phyloP scores from a whole-genome alignment of 53 echinoderm and acorn worm species.

The Patiria pectinifera region DNA sequence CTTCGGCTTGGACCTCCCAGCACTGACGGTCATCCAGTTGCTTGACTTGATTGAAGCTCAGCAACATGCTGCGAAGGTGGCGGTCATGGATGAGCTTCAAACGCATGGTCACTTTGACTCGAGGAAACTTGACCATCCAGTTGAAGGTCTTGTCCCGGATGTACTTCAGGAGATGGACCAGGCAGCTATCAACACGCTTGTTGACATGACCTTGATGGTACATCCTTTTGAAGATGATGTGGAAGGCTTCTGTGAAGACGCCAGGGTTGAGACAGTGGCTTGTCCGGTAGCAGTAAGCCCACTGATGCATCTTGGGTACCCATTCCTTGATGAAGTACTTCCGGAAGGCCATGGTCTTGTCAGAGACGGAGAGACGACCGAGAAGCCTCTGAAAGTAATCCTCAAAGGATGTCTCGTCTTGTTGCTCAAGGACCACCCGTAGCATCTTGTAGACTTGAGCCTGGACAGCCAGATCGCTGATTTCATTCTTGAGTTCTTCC shows the following conservation, averaged over 20 bases:
- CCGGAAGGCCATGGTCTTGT: conserved; percentile 49
- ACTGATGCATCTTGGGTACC: conserved; percentile 61
- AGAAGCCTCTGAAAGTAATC: conserved; percentile 63
- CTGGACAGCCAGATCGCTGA: conserved; percentile 50
- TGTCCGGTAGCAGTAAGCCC: conserved; percentile 53
- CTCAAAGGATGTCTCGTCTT: conserved; percentile 52
- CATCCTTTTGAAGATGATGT: conserved; percentile 25
- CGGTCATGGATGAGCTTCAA: conserved; percentile 44
- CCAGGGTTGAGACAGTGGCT: conserved; percentile 29
- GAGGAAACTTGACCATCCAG: conserved; percentile 58
- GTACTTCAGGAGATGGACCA: conserved; percentile 61
- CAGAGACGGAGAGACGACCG: conserved; percentile 48
- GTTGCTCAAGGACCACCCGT: conserved; percentile 48
- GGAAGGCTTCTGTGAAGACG: conserved; percentile 57
- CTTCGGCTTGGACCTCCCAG: conserved; percentile 41
- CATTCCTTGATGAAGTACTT: conserved; percentile 56
- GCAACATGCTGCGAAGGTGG: conserved; percentile 50
- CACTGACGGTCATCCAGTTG: conserved; percentile 18
- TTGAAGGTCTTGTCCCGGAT: conserved; percentile 43
- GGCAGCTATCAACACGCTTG: conserved; percentile 58
- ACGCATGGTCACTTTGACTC: conserved; percentile 54
- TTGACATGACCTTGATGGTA: conserved; percentile 45
- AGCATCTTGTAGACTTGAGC: conserved; percentile 59
- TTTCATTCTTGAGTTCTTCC: conserved; percentile 59
- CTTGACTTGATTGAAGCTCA: conserved; percentile 38